These are phyloP conservation scores for Melanchra persicariae DNA, from an alignment of 2,888 invertebrate species.

Conservation along the genomic window DNA sequence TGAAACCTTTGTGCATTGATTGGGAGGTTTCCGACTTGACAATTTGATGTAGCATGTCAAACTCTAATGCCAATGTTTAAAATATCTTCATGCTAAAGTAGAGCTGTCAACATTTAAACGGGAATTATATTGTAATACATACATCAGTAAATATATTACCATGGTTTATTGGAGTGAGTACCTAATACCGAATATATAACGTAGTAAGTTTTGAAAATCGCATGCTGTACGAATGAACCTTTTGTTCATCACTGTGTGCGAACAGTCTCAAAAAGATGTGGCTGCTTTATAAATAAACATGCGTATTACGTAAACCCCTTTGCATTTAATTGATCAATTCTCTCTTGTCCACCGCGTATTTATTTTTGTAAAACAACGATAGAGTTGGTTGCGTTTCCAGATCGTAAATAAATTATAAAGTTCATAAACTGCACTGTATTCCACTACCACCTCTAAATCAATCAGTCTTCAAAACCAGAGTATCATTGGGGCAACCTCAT, in stretches of 20 bases:
- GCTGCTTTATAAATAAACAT: conserved; percentile 26
- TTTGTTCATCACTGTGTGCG: neutral
- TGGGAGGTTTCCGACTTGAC: no score
- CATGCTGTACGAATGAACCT: neutral
- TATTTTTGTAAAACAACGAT: neutral
- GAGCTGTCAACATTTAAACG: no score
- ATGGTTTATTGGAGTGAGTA: no score
- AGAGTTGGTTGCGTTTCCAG: neutral
- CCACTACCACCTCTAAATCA: neutral
- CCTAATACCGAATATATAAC: no score
- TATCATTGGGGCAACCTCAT: neutral
- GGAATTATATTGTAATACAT: no score
- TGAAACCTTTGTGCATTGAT: no score
- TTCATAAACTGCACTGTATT: neutral
- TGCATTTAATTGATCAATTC: conserved; percentile 22
- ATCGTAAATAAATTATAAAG: neutral
- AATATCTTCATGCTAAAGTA: no score
- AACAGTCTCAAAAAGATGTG: conserved; percentile 12
- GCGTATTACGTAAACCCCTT: conserved; percentile 12
- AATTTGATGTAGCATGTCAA: no score
- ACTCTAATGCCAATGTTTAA: no score
- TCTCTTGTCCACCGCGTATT: conserved; percentile 11
- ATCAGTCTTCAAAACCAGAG: neutral
- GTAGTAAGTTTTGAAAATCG: neutral
- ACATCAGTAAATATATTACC: no score